These are phyloP conservation scores for Aspiorhynchus laticeps DNA, from an alignment of 2,113 vertebrate species.

Conservation along the genomic window DNA sequence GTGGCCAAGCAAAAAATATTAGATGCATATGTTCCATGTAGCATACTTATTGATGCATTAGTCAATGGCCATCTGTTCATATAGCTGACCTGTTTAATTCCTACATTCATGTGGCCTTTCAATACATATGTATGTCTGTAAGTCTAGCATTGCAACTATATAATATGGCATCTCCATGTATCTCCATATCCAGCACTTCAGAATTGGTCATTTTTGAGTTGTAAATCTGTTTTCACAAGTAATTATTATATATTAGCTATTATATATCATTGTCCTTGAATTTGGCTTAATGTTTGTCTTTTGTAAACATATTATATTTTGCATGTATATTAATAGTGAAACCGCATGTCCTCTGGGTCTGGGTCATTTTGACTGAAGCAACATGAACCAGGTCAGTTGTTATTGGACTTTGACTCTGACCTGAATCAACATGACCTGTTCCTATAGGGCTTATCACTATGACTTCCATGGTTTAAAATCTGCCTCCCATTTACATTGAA, in stretches of 20 bases:
- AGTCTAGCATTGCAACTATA: background rate
- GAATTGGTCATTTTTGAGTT: background rate
- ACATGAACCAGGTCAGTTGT: background rate
- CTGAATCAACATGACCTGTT: background rate
- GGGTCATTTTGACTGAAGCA: slow-evolving; percentile 5
- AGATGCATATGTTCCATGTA: background rate
- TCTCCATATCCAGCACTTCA: background rate
- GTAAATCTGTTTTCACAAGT: background rate
- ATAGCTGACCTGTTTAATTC: background rate
- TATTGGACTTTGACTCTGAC: background rate
- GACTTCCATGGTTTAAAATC: background rate
- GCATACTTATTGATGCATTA: background rate
- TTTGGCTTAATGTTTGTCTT: background rate
- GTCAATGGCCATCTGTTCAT: background rate
- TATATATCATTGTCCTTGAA: background rate
- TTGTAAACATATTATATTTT: background rate
- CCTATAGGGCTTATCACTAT: background rate
- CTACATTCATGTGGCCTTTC: background rate
- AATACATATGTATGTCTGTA: background rate
- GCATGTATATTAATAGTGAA: background rate
- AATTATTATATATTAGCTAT: background rate
- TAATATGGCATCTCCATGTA: background rate
- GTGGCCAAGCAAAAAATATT: background rate
- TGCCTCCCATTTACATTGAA: background rate
- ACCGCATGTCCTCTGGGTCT: background rate